Percentiles rank a stretch among this genome's conserved stretches.
These are phyloP conservation scores for Bolinopsis microptera DNA, from an alignment of 37 sponge, comb jelly and placozoan genomes.

Conservation along the genomic window DNA sequence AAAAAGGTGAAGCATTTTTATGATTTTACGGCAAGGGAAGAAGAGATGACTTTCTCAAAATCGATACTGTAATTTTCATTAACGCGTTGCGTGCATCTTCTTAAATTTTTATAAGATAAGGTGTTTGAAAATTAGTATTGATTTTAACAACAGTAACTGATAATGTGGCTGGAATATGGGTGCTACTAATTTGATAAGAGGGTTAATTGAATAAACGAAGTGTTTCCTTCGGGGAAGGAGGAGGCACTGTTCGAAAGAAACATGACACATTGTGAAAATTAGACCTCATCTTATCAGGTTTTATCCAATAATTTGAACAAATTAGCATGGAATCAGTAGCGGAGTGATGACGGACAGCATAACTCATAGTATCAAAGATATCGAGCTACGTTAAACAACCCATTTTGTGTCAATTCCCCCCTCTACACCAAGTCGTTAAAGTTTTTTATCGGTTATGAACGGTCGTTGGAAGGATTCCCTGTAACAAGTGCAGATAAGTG, in stretches of 20 bases:
- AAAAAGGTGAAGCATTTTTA: not conserved
- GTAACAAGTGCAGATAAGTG: not conserved
- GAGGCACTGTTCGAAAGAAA: conserved; percentile 20
- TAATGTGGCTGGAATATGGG: not conserved
- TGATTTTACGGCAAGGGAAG: not conserved
- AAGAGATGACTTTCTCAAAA: not conserved
- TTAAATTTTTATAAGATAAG: not conserved
- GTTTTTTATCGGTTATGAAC: not conserved
- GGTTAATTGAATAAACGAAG: not conserved
- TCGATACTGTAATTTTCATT: not conserved
- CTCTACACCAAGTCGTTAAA: not conserved
- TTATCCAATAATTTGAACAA: conserved; percentile 31
- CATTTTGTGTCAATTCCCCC: not conserved
- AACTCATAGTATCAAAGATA: not conserved
- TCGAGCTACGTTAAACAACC: not conserved
- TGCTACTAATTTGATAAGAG: not conserved
- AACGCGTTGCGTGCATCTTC: not conserved
- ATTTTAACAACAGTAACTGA: not conserved
- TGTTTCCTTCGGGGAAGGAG: not conserved
- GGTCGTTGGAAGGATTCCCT: not conserved
- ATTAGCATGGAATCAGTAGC: not conserved
- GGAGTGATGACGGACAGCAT: conserved; percentile 28
- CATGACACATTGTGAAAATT: conserved; percentile 55
- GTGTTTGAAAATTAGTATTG: not conserved
- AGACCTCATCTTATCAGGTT: conserved; percentile 46